phyloP scores from a whole-genome alignment of 1,140 invertebrate species.

The Drosophila repleta region DNA sequence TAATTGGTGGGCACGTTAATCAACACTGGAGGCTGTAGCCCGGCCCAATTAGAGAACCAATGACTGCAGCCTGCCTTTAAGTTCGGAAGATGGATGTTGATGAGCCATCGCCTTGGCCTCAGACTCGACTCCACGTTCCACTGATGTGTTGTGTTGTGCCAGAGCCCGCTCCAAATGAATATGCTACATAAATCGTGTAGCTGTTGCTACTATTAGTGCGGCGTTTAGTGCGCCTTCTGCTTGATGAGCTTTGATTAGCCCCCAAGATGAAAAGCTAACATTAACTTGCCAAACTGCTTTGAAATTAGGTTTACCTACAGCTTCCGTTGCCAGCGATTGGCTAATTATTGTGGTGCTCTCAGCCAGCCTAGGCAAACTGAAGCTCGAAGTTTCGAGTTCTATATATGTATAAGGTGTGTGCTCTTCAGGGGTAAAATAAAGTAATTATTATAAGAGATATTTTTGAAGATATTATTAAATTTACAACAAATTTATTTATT shows the following conservation, averaged over 20 bases:
- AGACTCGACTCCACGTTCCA: neutral
- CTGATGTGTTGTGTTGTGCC: constrained; percentile 43
- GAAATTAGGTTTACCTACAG: constrained; percentile 1
- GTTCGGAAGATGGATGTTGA: constrained; percentile 75
- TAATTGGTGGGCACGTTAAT: constrained; percentile 82
- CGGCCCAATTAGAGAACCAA: constrained; percentile 71
- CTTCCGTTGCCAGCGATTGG: constrained; percentile 2
- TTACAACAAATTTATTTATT: too few relatives aligned
- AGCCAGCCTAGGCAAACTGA: neutral
- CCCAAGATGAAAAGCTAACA: constrained; percentile 39
- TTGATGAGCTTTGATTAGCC: constrained; percentile 73
- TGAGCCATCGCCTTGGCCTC: constrained; percentile 50
- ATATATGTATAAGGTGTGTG: too few relatives aligned
- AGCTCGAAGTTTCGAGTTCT: neutral
- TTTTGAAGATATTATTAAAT: too few relatives aligned
- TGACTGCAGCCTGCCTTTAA: constrained; percentile 62
- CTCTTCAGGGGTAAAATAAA: too few relatives aligned
- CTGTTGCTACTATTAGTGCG: constrained; percentile 68
- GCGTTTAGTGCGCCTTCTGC: constrained; percentile 58
- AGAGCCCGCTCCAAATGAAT: constrained; percentile 14
- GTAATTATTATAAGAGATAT: too few relatives aligned
- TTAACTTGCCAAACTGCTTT: constrained; percentile 52
- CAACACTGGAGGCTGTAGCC: constrained; percentile 55
- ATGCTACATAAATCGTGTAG: constrained; percentile 61
- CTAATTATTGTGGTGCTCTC: neutral